These are phyloP conservation scores for Venustaconcha ellipsiformis DNA, from an alignment of 1,140 invertebrate genomes.

Conservation along the genomic window DNA sequence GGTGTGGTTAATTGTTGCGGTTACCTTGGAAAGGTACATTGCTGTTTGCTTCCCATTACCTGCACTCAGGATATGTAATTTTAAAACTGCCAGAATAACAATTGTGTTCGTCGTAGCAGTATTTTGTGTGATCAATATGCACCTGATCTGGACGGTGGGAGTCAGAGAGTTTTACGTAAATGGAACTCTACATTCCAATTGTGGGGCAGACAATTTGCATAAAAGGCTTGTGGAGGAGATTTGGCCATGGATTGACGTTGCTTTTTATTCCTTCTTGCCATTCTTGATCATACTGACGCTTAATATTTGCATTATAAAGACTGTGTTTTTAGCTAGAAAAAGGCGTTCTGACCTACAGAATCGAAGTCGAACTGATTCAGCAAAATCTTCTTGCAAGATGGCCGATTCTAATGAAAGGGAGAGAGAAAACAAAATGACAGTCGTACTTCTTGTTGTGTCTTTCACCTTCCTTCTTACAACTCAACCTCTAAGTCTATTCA, in stretches of 20 bases:
- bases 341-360: conserved; percentile 14
- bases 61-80: conserved; percentile 56
- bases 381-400: not conserved
- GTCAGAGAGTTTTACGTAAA: conserved; percentile 11
- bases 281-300: conserved; percentile 56
- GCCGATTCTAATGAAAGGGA: not conserved
- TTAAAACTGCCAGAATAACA: conserved; percentile 41
- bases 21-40: conserved; percentile 65
- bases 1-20: conserved; percentile 67
- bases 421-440: conserved; percentile 42
- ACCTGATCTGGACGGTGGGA: conserved; percentile 57
- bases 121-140: conserved; percentile 47
- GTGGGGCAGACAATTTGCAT: conserved; percentile 31
- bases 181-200: conserved; percentile 7
- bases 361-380: not conserved
- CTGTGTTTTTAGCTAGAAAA: conserved; percentile 32
- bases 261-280: conserved; percentile 62
- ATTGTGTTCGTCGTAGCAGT: conserved; percentile 33
- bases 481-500: conserved; percentile 56
- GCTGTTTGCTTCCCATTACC: conserved; percentile 60
- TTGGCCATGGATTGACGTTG: conserved; percentile 65
- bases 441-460: conserved; percentile 63
- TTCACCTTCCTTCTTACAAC: conserved; percentile 65
- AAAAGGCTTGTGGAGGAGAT: conserved; percentile 46
- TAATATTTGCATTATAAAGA: conserved; percentile 57